Percentiles rank a stretch among this genome's conserved stretches.
These are phyloP conservation scores for Brotula barbata DNA, from an alignment of 2,797 vertebrate species.

Conservation along the genomic window DNA sequence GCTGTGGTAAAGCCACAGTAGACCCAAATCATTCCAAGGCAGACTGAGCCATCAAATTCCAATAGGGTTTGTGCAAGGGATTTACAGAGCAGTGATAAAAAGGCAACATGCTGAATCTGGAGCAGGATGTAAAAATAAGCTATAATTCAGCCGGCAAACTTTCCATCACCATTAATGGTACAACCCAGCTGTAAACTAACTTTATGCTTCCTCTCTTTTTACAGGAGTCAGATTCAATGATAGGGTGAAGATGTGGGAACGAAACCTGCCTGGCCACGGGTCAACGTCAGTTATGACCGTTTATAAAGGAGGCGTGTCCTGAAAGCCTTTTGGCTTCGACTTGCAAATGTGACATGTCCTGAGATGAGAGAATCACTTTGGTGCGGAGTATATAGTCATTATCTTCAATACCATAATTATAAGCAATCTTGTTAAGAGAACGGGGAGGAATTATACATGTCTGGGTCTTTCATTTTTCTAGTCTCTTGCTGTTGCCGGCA, in stretches of 20 bases:
- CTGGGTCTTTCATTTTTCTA: background rate
- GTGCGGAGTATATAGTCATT: conserved; percentile 26
- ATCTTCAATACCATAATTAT: conserved; percentile 51
- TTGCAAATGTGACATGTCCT: conserved; percentile 25
- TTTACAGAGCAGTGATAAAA: too few species aligned
- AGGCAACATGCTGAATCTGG: too few species aligned
- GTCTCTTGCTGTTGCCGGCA: conserved; percentile 43
- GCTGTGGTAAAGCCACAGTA: too few species aligned
- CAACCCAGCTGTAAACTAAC: too few species aligned
- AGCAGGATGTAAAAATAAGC: too few species aligned
- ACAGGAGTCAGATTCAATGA: background rate
- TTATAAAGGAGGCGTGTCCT: conserved; percentile 9
- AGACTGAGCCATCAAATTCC: too few species aligned
- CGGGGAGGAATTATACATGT: background rate
- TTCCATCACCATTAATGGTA: too few species aligned
- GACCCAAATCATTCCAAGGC: too few species aligned
- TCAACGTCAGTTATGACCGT: conserved; percentile 16
- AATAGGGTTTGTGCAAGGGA: too few species aligned
- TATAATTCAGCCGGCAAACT: too few species aligned
- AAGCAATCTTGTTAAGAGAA: background rate
- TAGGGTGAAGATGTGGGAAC: conserved; percentile 1
- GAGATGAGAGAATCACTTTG: background rate
- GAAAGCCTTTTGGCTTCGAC: conserved; percentile 14
- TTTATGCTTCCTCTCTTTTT: background rate
- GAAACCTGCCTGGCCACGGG: conserved; percentile 17